Evolutionary conservation across 92 coral and sea anemone genomes (phyloP), one percentile per base, ranked within the genome.

Genomic region (Virgularia gustaviana): DNA sequence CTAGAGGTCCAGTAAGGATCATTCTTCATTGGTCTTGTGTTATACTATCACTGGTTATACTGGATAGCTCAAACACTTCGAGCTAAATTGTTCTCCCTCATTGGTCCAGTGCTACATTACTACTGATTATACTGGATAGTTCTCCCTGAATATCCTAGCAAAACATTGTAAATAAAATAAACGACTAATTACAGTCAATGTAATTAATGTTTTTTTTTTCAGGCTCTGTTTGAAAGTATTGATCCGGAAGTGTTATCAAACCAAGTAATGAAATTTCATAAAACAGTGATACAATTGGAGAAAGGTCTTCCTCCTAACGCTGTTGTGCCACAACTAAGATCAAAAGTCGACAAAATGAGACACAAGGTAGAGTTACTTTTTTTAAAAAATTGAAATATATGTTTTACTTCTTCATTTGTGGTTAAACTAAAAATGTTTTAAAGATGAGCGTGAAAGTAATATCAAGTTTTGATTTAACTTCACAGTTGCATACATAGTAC

Each of bases 281-380:
- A 92, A 88, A 87, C 88, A 9, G 96, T 92, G 4, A 72, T 92
- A 75, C 98, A 92, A 53, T 67, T 92, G 25, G 98, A 92, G 81
- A 92, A 92, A 67, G 98, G 98, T 33, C 77, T 92, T 29, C 98
- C 98, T 0, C 96, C 98, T 2, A 92, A 92, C 83, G 86, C 90
- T 15, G 98, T 92, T 55, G 98, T 92, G 5, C 98, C 98, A 0
- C 88, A 86, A 51, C 86, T 92, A 45, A 85, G 90, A 41, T 92
- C 85, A 12, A 92, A 92, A 58, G 98, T 92, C 35, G 98, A 92
- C 42, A 84, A 75, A 29, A 92, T 92, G 98, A 77, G 94, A 57
- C 96, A 82, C 65, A 92, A 92, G 96, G 98, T 92, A 11, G 2
- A 49, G 16, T 39, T 75, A 12, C 22, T 15, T 0, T 19, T 6